Percentiles rank a stretch among this genome's conserved stretches.
Conservation (phyloP, 2,113 vertebrate species). For the Alethe castanea region DNA sequence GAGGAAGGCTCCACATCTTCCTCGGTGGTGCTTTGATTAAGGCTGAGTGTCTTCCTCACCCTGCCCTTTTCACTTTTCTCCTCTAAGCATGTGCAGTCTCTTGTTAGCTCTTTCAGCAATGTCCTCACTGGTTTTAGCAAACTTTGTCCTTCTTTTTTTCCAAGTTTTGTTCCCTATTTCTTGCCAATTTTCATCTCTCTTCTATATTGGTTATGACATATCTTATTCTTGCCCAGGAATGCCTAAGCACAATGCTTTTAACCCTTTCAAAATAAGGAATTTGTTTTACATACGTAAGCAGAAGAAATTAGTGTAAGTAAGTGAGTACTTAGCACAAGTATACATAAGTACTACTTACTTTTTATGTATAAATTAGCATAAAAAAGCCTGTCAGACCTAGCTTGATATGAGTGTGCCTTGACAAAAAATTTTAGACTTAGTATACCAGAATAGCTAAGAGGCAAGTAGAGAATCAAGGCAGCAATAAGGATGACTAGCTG, state of each 20-base stretch:
- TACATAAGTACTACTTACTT: not conserved
- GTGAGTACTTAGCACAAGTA: not conserved
- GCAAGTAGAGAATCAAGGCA: not conserved
- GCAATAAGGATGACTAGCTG: not conserved
- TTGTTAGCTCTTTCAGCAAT: not conserved
- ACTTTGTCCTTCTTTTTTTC: not conserved
- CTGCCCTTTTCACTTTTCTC: not conserved
- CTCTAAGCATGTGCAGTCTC: not conserved
- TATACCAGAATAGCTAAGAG: not conserved
- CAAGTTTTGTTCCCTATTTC: not conserved
- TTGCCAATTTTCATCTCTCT: not conserved
- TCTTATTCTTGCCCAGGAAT: not conserved
- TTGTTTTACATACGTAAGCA: not conserved
- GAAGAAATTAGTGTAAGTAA: not conserved
- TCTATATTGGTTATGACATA: not conserved
- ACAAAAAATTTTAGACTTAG: not conserved
- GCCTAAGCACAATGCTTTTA: not conserved
- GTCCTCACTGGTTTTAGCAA: not conserved
- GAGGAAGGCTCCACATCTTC: not conserved
- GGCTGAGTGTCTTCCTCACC: accelerated
- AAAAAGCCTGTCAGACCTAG: not conserved
- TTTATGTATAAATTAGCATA: not conserved
- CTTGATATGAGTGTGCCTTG: not conserved
- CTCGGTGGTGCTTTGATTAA: not conserved
- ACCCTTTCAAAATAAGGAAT: not conserved